A percentile compares a stretch with the other conserved stretches of the same genome.
Evolutionary conservation across 1,140 invertebrate genomes (phyloP).

Genomic region (Drosophila navojoa): DNA sequence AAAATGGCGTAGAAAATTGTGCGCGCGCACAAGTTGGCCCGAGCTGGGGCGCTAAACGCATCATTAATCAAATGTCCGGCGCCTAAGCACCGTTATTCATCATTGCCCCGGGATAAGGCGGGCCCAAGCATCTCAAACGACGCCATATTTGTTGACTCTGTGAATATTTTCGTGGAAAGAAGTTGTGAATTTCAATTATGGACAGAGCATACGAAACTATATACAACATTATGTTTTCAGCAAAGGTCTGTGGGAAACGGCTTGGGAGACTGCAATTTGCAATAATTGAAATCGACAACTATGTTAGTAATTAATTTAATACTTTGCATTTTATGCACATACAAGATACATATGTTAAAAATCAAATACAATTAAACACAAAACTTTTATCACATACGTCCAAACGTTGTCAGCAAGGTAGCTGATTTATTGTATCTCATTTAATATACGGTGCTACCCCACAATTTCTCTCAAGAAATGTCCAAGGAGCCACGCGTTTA

Average conservation of each 20-base stretch:
- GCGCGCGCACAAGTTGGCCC: slow-evolving; percentile 60
- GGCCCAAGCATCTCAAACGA: slow-evolving; percentile 17
- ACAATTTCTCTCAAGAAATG: background rate
- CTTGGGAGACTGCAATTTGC: background rate
- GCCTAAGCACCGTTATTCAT: slow-evolving; percentile 83
- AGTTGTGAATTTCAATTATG: slow-evolving; percentile 7
- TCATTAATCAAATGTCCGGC: slow-evolving; percentile 84
- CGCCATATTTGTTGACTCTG: slow-evolving; percentile 55
- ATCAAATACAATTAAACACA: no score
- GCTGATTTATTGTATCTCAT: slow-evolving; percentile 12
- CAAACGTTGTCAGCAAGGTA: no score
- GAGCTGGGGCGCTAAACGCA: slow-evolving; percentile 71
- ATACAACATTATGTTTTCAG: background rate
- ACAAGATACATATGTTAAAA: no score
- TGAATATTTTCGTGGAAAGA: slow-evolving; percentile 18
- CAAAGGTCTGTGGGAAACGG: background rate
- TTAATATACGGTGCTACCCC: slow-evolving; percentile 1
- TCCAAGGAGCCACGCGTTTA: slow-evolving; percentile 30
- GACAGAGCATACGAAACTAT: background rate
- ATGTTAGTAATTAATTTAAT: no score
- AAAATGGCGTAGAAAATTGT: slow-evolving; percentile 68
- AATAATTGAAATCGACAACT: background rate
- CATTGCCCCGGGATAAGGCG: slow-evolving; percentile 72
- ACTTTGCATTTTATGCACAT: no score
- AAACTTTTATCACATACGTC: no score